These are phyloP conservation scores for Melanostigma gelatinosum DNA, from an alignment of 2,113 vertebrate species.

Conservation along the genomic window DNA sequence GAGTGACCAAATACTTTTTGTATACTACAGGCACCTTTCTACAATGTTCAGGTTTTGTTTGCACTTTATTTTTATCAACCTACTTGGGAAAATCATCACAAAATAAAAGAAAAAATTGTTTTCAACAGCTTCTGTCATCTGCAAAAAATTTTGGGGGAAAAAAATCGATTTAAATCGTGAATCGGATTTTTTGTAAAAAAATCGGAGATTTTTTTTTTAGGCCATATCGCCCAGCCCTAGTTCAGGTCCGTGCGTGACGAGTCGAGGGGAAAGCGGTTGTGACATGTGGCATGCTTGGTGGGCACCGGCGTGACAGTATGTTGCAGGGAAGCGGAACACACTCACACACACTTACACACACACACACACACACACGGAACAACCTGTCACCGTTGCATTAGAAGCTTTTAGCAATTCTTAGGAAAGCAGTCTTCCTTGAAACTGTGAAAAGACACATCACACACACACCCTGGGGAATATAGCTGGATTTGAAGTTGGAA, in stretches of 20 bases:
- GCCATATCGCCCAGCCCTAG: too few species aligned
- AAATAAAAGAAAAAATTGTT: too few species aligned
- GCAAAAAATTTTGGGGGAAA: too few species aligned
- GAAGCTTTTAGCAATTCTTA: constrained; percentile 70
- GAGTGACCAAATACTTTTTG: too few species aligned
- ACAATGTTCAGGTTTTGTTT: too few species aligned
- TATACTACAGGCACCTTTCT: too few species aligned
- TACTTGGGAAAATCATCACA: too few species aligned
- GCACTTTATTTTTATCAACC: too few species aligned
- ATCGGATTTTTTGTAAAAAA: too few species aligned
- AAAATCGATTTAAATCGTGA: too few species aligned
- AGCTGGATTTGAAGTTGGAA: constrained; percentile 4
- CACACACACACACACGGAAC: constrained; percentile 33
- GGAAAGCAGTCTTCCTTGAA: constrained; percentile 34
- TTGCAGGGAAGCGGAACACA: constrained; percentile 22
- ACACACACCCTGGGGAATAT: constrained; percentile 9
- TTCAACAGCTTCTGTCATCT: too few species aligned
- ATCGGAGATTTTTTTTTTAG: too few species aligned
- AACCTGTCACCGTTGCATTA: constrained; percentile 57
- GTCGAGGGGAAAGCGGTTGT: constrained; percentile 47
- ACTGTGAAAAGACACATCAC: constrained; percentile 42
- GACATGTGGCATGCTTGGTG: constrained; percentile 57
- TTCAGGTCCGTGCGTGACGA: constrained; percentile 17
- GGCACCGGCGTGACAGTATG: constrained; percentile 44
- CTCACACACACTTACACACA: constrained; percentile 18